Base-by-base conservation (phyloP, 2,888 invertebrate species). In the Dryococelus australis region DNA sequence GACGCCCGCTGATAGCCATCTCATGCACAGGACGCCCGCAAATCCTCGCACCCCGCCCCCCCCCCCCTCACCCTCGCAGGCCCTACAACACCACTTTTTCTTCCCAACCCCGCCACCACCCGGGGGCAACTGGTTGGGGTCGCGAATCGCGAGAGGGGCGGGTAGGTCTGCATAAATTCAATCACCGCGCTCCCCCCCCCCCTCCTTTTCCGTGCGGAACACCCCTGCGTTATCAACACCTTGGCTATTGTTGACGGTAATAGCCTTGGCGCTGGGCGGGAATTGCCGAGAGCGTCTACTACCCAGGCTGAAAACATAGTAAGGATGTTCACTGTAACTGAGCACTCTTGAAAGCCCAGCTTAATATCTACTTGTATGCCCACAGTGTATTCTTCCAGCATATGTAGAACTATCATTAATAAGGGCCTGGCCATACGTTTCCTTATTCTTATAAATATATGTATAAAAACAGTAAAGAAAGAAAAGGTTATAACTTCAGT, bases 81-180 rank as follows among this genome's bases (percentile, higher is more conserved):
- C n/a, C n/a, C n/a, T n/a, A n/a, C n/a, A n/a, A n/a, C n/a, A n/a
- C n/a, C n/a, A n/a, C n/a, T 65, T 65, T 65, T 13, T 24, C 24
- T 16, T 24, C 16, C 65, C 65, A 47, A 16, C 65, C 65, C 65
- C 24, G n/a, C n/a, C n/a, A n/a, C n/a, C n/a, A n/a, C n/a, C n/a
- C n/a, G n/a, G n/a, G 65, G 47, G 47, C 47, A 47, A 47, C 47
- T 47, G 47, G 47, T 79, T 24, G 27, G 13, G 6, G 83, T 35
- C 35, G 35, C 35, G 35, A 35, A 35, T 35, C 35, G 35, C 35
- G 1, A 1, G 35, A 35, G 35, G 35, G 35, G 28, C 5, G 83
- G 80, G 83, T 12, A 83, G 28, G 83, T 83, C 83, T 83, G 83
- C 83, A 83, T 83, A 83, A 83, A 83, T 83, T 83, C 83, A 83